Conservation (phyloP, 2,888 invertebrate genomes). For the Spisula subtruncata region DNA sequence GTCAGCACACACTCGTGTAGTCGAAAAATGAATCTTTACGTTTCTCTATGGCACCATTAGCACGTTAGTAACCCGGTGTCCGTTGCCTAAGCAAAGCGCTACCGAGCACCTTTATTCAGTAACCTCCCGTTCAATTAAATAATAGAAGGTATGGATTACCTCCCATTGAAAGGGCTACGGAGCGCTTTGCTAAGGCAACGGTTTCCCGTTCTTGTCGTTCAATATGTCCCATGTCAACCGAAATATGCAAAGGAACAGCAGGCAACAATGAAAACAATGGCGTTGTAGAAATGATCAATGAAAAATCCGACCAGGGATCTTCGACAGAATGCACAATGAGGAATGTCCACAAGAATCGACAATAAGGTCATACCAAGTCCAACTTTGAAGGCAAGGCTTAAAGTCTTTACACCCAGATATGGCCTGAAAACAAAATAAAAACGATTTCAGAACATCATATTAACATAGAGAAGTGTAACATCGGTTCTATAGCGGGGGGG, state of each 20-base stretch:
- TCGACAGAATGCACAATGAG: slow-evolving; percentile 73
- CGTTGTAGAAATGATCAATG: slow-evolving; percentile 77
- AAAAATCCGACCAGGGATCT: slow-evolving; percentile 69
- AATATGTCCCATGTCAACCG: slow-evolving; percentile 45
- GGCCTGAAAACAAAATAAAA: slow-evolving; percentile 60
- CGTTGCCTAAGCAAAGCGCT: too few species aligned
- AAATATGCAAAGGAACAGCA: slow-evolving; percentile 74
- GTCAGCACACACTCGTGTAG: too few species aligned
- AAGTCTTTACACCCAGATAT: slow-evolving; percentile 70
- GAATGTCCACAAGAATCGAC: slow-evolving; percentile 67
- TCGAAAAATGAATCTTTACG: too few species aligned
- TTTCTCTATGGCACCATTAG: too few species aligned
- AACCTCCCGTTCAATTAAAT: too few species aligned
- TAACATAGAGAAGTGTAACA: too few species aligned
- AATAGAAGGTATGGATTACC: too few species aligned
- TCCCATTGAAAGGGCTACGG: too few species aligned
- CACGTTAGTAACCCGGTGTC: too few species aligned
- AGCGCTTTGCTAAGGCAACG: too few species aligned
- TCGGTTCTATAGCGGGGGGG: too few species aligned
- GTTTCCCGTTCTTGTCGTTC: background rate
- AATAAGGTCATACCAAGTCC: slow-evolving; percentile 70
- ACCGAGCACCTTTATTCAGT: too few species aligned
- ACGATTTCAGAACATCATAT: background rate
- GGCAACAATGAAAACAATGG: slow-evolving; percentile 65
- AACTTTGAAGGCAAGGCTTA: slow-evolving; percentile 70